Base-by-base conservation (phyloP, 2,113 vertebrate species). In the Kobus ellipsiprymnus region DNA sequence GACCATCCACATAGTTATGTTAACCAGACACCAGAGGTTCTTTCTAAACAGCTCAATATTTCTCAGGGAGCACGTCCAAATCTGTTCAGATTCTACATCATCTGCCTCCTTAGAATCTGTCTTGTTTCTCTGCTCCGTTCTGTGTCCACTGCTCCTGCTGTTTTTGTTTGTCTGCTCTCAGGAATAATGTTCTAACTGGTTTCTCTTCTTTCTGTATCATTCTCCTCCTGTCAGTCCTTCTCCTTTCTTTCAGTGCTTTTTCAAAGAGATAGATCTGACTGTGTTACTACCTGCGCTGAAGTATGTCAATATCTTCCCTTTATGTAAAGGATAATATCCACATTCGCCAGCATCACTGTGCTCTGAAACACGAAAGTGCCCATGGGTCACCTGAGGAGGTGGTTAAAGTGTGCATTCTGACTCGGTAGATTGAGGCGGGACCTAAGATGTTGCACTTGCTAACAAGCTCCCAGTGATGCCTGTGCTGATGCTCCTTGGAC, bases 401-500 rank as follows among this genome's bases (percentile, higher is more conserved):
- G 5, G 27, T 36, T 40, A 46, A 90, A 21, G 3, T 13, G 15
- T 2, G 44, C 46, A 27, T 59, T 81, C 17, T 78, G 27, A 57
- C 9, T 40, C 3, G 30, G 44, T 6, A 21, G n/a, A 14, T 15
- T 11, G 15, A 6, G 3, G 33, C 12, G 13, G 27, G 11, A 2
- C 14, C 17, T 0, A 8, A 81, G 11, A 29, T 80, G 62, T 50
- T 19, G 10, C 11, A 14, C 30, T 6, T 62, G 19, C 15, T 52
- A 36, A 36, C 1, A 36, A 7, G 9, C 17, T 52, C 13, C 27
- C 8, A 7, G n/a, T 9, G 17, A 23, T 13, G 1, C 1, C 2
- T 1, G 14, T 19, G 19, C 52, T 23, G 21, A 10, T 19, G 11
- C 6, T 13, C 27, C 8, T 55, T 59, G 67, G 71, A n/a, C 25